Percentiles rank a stretch among this genome's conserved stretches.
Conservation (phyloP, 2,888 invertebrate genomes). For the Coenonympha arcania region DNA sequence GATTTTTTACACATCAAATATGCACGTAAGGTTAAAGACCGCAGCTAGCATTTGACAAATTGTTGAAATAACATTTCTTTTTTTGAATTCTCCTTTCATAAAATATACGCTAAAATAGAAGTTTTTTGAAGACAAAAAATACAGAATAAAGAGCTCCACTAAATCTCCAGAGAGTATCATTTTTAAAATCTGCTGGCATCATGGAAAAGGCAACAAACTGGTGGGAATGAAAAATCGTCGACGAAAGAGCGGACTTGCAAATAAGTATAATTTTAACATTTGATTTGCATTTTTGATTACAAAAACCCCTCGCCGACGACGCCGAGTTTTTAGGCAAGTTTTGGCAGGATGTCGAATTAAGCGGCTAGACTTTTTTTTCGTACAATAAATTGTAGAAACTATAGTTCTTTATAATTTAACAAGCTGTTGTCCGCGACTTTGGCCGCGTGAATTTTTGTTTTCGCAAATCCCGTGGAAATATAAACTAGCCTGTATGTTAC, state of each 20-base stretch:
- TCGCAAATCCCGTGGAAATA: too few relatives aligned
- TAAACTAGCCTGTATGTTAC: too few relatives aligned
- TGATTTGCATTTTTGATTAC: constrained; percentile 39
- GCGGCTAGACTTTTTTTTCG: background rate
- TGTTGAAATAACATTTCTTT: background rate
- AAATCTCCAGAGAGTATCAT: constrained; percentile 9
- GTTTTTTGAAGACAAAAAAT: constrained; percentile 3
- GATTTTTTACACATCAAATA: too few relatives aligned
- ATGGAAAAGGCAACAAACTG: constrained; percentile 21
- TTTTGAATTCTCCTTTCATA: background rate
- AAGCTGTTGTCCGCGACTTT: too few relatives aligned
- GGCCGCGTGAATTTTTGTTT: too few relatives aligned
- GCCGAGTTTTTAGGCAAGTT: constrained; percentile 21
- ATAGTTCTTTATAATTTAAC: too few relatives aligned
- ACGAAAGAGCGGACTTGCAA: constrained; percentile 33
- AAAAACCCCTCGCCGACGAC: constrained; percentile 32
- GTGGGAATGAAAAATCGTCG: constrained; percentile 26
- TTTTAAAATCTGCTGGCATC: constrained; percentile 10
- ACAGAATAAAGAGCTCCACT: background rate
- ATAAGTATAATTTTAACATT: constrained; percentile 32
- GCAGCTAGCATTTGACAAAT: background rate
- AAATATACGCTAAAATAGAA: background rate
- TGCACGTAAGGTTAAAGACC: too few relatives aligned
- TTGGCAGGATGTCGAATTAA: constrained; percentile 3
- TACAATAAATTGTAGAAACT: too few relatives aligned